Base-by-base conservation (phyloP, 1,140 invertebrate species). In the Phortica variegata region DNA sequence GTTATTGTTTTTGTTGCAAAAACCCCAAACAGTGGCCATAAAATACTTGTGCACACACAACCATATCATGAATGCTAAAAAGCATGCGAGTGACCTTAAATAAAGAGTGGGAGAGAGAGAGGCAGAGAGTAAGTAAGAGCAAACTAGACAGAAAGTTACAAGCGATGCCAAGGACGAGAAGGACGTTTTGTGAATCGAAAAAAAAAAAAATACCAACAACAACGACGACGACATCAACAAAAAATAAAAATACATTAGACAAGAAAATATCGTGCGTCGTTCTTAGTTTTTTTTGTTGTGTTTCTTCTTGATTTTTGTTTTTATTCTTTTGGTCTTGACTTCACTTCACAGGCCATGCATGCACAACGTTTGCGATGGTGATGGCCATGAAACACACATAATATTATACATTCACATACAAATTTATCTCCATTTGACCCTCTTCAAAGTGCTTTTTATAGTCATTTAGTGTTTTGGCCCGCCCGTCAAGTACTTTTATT, bases 341-440 rank as follows among this genome's bases (percentile, higher is more conserved):
- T n/a, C n/a, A n/a, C n/a, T n/a, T n/a, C n/a, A n/a, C n/a, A n/a
- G n/a, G n/a, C 47, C 41, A 54, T 50, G 39, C 52, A 37, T 43
- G 33, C 31, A 49, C 46, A 54, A 36, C 45, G 50, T 26, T 12
- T 18, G 37, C 32, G 16, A 20, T 32, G 31, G 18, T 34, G 19
- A 20, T 34, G 38, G 23, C 37, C 10, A n/a, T 44, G 41, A 49
- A 19, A 44, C 36, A 47, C 43, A 46, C 20, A 31, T 15, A 43
- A 17, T 34, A 40, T 37, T 21, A 8, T 29, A 38, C 41, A 15
- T 41, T 23, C 46, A 52, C 43, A 55, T 47, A 65, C 66, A 73
- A 71, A 74, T 74, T 74, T 74, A 74, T 74, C 68, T 74, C 71
- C 71, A 74, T 74, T 74, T 74, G 71, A 74, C 71, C 71, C 71